phyloP scores from a whole-genome alignment of 2,888 invertebrate genomes.

The Blomia tropicalis region DNA sequence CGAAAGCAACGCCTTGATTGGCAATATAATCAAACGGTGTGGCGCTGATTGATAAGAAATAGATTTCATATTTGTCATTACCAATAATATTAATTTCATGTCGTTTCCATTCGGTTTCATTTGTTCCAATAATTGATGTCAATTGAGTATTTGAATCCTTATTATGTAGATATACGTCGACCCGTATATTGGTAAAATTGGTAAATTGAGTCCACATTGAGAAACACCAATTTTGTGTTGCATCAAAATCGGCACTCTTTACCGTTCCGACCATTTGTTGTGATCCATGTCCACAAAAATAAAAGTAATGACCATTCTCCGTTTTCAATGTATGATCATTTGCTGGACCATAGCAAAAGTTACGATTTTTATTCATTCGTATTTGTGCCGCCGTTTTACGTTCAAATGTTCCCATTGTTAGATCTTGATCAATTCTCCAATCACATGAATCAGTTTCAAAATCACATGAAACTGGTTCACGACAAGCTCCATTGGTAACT shows the following conservation, averaged over 20 bases:
- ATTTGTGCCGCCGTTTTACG: background rate
- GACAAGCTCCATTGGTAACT: conserved; percentile 25
- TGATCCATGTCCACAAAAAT: conserved; percentile 24
- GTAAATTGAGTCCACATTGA: conserved; percentile 26
- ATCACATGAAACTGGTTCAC: conserved; percentile 25
- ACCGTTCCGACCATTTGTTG: conserved; percentile 21
- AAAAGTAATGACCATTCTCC: conserved; percentile 28
- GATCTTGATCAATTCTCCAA: background rate
- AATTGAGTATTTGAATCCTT: background rate
- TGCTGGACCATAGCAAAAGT: conserved; percentile 24
- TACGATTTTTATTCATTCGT: background rate
- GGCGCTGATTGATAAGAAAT: conserved; percentile 26
- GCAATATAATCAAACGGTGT: conserved; percentile 21
- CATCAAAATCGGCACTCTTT: conserved; percentile 27
- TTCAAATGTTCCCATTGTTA: background rate
- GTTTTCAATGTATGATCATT: conserved; percentile 24
- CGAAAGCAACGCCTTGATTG: conserved; percentile 26
- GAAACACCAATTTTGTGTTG: conserved; percentile 24
- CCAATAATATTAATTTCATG: conserved; percentile 23
- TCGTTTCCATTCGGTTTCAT: conserved; percentile 22
- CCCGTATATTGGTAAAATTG: conserved; percentile 20
- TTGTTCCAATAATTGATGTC: background rate
- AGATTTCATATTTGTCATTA: conserved; percentile 15
- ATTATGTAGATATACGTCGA: background rate
- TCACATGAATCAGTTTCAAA: conserved; percentile 27